phyloP scores from a whole-genome alignment of 2,797 vertebrate species.

The Cryptoprocta ferox region DNA sequence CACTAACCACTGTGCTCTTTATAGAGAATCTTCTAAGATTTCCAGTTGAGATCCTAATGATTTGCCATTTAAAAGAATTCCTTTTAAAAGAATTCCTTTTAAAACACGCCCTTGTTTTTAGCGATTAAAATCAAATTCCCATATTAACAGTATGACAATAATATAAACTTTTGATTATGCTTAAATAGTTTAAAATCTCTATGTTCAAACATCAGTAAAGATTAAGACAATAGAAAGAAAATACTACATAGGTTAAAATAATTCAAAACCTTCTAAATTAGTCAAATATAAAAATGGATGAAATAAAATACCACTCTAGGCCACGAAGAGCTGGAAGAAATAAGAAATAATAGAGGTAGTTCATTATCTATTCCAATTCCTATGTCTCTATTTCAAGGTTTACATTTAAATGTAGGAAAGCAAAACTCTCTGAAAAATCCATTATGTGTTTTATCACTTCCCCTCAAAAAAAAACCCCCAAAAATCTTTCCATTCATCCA shows the following conservation, averaged over 20 bases:
- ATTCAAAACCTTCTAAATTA: slow-evolving; percentile 57
- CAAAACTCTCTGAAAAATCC: slow-evolving; percentile 12
- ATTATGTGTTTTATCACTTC: not conserved
- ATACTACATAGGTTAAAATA: slow-evolving; percentile 6
- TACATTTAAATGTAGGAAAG: not conserved
- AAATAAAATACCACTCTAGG: not conserved
- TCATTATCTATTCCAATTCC: not conserved
- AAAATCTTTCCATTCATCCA: not conserved
- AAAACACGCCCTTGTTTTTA: slow-evolving; percentile 48
- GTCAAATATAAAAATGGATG: slow-evolving; percentile 38
- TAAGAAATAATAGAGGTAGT: not conserved
- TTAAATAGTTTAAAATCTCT: slow-evolving; percentile 48
- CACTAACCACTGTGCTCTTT: not conserved
- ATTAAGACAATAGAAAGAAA: slow-evolving; percentile 49
- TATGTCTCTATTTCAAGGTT: slow-evolving; percentile 25
- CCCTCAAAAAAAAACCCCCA: not conserved
- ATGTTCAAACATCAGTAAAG: slow-evolving; percentile 45
- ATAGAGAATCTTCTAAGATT: slow-evolving; percentile 23
- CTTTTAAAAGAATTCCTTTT: slow-evolving; percentile 40
- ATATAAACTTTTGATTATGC: slow-evolving; percentile 41
- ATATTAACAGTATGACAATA: slow-evolving; percentile 6
- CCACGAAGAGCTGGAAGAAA: not conserved
- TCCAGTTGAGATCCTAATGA: not conserved
- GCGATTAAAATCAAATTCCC: slow-evolving; percentile 52
- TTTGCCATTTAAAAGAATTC: not conserved